Evolutionary conservation across 2,888 invertebrate genomes (phyloP), one percentile per base, ranked within the genome.

Genomic region (Aethes cnicana): DNA sequence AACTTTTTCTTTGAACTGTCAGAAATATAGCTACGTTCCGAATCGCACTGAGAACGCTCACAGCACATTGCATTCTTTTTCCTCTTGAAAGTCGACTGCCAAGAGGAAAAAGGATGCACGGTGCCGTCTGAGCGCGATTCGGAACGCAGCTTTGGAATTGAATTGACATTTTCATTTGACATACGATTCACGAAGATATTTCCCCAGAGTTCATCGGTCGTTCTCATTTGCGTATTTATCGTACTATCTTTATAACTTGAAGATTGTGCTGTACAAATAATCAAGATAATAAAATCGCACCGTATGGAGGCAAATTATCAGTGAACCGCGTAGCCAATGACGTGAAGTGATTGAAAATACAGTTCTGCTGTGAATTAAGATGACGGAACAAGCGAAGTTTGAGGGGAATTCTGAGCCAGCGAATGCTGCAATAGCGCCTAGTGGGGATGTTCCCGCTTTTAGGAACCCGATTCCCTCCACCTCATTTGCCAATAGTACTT

Each of bases 301-400:
- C 46, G 43, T 46, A 67, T 69, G 70, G 64, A 58, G 64, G 43
- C 37, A 39, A 55, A 57, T 57, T 68, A 69, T 64, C 66, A 70
- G 66, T 72, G 59, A 67, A 54, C 46, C 47, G 46, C 47, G 46
- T 60, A 55, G 20, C 54, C 20, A 41, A 54, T 49, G 61, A 57
- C 58, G 55, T 55, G 26, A 49, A 47, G 62, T n/a, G n/a, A n/a
- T n/a, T n/a, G n/a, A n/a, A n/a, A 47, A 60, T 65, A 56, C 58
- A 43, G 52, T 61, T n/a, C n/a, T n/a, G n/a, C n/a, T n/a, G 64
- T 54, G 53, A 17, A 37, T 42, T 16, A 55, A 49, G 58, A 88
- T 88, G 88, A 80, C 76, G 74, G 83, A 81, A 59, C 72, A 77
- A 65, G 55, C 62, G 3, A 75, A 77, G 50, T 80, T 71, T 35